phyloP scores from a whole-genome alignment of 2,888 invertebrate species.

The Cantharis rufa region DNA sequence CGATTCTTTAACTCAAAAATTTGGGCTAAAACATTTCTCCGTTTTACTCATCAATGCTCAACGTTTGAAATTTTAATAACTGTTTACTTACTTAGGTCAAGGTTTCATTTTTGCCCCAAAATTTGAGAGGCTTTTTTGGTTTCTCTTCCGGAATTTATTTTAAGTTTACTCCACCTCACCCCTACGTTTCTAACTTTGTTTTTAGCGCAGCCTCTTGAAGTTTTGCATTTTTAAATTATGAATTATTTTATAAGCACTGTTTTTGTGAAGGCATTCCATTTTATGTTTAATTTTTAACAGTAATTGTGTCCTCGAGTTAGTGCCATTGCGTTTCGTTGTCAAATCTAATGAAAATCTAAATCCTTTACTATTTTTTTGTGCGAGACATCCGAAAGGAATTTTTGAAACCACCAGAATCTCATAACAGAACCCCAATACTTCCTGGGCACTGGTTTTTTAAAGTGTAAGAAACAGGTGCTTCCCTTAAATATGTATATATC shows the following conservation, averaged over 20 bases:
- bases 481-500: slow-evolving; percentile 32
- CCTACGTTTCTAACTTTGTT: slow-evolving; percentile 1
- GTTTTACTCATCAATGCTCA: slow-evolving; percentile 26
- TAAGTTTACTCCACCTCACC: not conserved
- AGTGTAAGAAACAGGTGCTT: slow-evolving; percentile 34
- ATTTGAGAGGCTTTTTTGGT: not conserved
- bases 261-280: slow-evolving; percentile 28
- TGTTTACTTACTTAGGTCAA: slow-evolving; percentile 23
- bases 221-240: slow-evolving; percentile 5
- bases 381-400: not conserved
- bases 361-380: not conserved
- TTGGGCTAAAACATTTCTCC: slow-evolving; percentile 15
- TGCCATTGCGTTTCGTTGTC: slow-evolving; percentile 25
- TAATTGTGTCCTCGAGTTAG: slow-evolving; percentile 28
- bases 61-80: slow-evolving; percentile 15
- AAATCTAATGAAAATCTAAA: slow-evolving; percentile 7
- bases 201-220: slow-evolving; percentile 12
- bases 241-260: slow-evolving; percentile 19
- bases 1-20: slow-evolving; percentile 21
- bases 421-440: not conserved
- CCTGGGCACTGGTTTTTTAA: not conserved
- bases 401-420: not conserved
- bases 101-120: slow-evolving; percentile 20
- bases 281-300: slow-evolving; percentile 17
- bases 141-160: not conserved